Percentiles rank a stretch among this genome's conserved stretches.
These are phyloP conservation scores for Melipona beecheii DNA, from an alignment of 2,888 invertebrate genomes.

Conservation along the genomic window DNA sequence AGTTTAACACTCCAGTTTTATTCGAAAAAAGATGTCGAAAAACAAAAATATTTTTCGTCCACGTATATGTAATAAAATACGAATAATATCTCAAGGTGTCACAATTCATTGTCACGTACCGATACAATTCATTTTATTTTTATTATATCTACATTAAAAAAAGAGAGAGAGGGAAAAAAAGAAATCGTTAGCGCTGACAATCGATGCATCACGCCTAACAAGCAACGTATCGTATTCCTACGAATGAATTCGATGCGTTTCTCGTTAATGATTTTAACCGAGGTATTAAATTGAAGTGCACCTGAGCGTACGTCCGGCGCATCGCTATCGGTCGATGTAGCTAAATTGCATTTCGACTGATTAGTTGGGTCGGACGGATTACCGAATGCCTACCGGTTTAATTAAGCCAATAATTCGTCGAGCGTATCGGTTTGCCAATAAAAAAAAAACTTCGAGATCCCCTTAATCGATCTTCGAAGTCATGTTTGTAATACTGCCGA, in stretches of 20 bases:
- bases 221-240: constrained; percentile 35
- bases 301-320: constrained; percentile 78
- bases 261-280: constrained; percentile 80
- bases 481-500: not conserved
- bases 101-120: not conserved
- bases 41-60: not conserved
- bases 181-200: constrained; percentile 6
- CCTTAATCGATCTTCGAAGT: constrained; percentile 29
- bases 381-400: constrained; percentile 81
- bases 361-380: constrained; percentile 81
- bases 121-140: not conserved
- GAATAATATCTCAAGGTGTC: not conserved
- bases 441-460: constrained; percentile 31
- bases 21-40: no score
- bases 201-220: constrained; percentile 45
- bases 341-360: constrained; percentile 83
- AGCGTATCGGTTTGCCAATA: constrained; percentile 55
- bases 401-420: constrained; percentile 80
- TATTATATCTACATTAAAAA: not conserved
- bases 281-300: constrained; percentile 80
- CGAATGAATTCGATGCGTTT: constrained; percentile 79
- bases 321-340: constrained; percentile 78
- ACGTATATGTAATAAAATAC: no score
- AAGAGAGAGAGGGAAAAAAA: not conserved
- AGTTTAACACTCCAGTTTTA: no score